phyloP scores from a whole-genome alignment of 2,797 vertebrate genomes.

The Buceros bicornis region DNA sequence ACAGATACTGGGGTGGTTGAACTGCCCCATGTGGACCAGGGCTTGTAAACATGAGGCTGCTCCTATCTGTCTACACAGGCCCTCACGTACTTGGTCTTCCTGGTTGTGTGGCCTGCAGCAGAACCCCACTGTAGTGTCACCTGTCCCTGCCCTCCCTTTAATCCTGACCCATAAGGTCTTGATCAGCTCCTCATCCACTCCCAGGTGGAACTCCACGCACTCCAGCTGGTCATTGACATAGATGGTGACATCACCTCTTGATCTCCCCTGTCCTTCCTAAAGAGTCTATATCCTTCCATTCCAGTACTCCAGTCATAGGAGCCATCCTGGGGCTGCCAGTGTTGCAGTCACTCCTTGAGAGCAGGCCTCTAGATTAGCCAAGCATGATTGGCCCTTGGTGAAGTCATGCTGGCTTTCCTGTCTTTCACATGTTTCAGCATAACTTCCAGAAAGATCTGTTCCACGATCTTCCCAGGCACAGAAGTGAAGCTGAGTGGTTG shows the following conservation, averaged over 20 bases:
- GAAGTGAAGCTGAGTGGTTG: fast-evolving
- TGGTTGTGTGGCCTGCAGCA: background rate
- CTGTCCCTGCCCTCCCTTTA: background rate
- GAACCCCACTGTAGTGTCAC: background rate
- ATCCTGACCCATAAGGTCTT: background rate
- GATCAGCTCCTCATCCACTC: background rate
- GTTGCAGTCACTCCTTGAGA: background rate
- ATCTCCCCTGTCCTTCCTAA: too few species aligned
- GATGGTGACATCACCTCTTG: too few species aligned
- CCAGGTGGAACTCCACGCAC: background rate
- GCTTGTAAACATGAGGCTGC: background rate
- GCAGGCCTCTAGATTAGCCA: background rate
- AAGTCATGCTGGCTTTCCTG: background rate
- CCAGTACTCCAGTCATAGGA: background rate
- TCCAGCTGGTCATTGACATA: too few species aligned
- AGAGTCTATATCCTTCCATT: background rate
- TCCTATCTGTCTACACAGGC: background rate
- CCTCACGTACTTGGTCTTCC: background rate
- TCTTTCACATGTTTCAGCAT: background rate
- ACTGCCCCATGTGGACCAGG: background rate
- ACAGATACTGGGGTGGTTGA: background rate
- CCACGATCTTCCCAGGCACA: background rate
- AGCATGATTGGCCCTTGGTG: background rate
- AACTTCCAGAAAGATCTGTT: background rate
- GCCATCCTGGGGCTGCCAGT: background rate